Percentiles rank a stretch among this genome's conserved stretches.
Conservation (phyloP, 1,140 invertebrate genomes). For the Ridgeia piscesae region DNA sequence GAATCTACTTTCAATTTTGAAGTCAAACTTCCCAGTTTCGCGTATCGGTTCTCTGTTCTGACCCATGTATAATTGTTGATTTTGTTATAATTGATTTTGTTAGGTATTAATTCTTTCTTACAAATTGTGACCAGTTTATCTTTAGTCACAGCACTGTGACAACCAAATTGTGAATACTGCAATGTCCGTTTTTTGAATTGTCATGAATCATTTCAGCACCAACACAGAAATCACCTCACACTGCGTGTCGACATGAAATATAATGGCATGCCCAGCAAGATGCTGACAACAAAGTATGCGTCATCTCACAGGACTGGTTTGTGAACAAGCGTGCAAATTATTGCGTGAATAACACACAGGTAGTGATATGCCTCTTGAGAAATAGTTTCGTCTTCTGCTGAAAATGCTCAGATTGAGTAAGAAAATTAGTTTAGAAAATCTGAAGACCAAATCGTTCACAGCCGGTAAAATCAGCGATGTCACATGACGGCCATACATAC, state of each 20-base stretch:
- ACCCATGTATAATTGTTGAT: no score
- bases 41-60: no score
- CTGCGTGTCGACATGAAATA: not conserved
- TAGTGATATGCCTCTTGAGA: not conserved
- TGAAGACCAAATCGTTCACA: no score
- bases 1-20: no score
- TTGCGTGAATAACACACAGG: not conserved
- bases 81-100: no score
- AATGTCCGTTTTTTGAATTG: not conserved
- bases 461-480: not conserved
- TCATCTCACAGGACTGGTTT: not conserved
- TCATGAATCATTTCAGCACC: not conserved
- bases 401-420: not conserved
- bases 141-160: not conserved
- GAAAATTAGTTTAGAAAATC: no score
- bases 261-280: not conserved
- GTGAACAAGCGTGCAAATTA: not conserved
- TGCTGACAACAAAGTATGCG: not conserved
- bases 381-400: not conserved
- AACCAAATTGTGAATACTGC: not conserved
- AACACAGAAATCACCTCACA: not conserved
- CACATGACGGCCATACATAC: conserved; percentile 67
- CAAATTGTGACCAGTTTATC: not conserved
- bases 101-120: no score
- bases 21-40: no score